Evolutionary conservation across 1,140 invertebrate genomes (phyloP), one percentile per base, ranked within the genome.

Genomic region (Piezodorus guildinii): DNA sequence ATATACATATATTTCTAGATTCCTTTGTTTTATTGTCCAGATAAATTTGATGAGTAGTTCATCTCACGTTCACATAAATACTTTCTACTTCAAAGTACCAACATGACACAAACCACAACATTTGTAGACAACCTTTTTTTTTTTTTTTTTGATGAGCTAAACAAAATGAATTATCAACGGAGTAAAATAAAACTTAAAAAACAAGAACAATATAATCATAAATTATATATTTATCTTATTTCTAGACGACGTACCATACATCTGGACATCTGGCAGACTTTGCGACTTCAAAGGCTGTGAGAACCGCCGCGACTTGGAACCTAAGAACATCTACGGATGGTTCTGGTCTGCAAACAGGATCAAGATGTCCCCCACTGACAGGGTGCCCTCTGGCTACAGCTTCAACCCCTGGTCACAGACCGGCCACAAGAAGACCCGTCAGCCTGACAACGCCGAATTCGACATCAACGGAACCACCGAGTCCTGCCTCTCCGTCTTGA

Each of bases 271-370:
- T 19, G 91, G 91, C 46, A 83, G 91, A 68, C 81, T 94, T 34
- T 94, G 91, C 72, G 90, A 94, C 78, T 94, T 94, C 81, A 92
- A 91, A 72, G 91, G 91, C 51, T 94, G 91, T 74, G 88, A 91
- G 72, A 85, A 85, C 51, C 83, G 91, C 63, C 79, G 81, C 46
- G 91, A 94, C 73, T 78, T 94, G 46, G 88, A 92, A 73, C 91
- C 91, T 39, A 88, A 92, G 73, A 83, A 81, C 66, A 71, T 93
- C 51, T 85, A 85, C 70, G 91, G 91, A 8, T 94, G 91, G 91
- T 94, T 94, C 81, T 94, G 90, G 90, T 92, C 90, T 10, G 86
- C 87, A 43, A 91, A 89, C 70, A 83, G 90, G 60, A 88, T 86
- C 73, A 93, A 93, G 79, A 87, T 93, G 76, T 76, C 88, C 54